Percentiles rank a stretch among this genome's conserved stretches.
phyloP scores from a whole-genome alignment of 2,797 vertebrate species.

The Basileuterus tristriatus region DNA sequence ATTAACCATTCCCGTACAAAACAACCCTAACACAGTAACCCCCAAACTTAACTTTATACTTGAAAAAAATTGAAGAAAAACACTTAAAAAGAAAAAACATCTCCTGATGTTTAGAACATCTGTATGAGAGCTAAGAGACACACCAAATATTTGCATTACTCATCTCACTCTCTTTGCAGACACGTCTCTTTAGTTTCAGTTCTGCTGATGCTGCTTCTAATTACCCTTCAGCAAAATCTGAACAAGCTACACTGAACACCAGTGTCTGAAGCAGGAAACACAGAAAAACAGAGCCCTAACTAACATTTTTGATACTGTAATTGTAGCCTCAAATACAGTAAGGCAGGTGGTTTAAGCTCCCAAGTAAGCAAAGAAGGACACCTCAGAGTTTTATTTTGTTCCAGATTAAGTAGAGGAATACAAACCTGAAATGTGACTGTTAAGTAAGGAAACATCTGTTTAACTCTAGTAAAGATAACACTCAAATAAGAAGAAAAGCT shows the following conservation, averaged over 20 bases:
- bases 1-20: not conserved
- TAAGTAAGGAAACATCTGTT: not conserved
- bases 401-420: not conserved
- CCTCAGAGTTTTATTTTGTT: not conserved
- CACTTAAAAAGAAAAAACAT: not conserved
- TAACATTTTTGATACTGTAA: not conserved
- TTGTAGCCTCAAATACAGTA: not conserved
- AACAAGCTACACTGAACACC: not conserved
- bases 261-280: not conserved
- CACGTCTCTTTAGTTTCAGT: constrained; percentile 37
- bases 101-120: not conserved
- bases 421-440: not conserved
- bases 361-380: not conserved
- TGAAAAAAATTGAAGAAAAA: not conserved
- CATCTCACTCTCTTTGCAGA: not conserved
- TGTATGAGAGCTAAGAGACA: not conserved
- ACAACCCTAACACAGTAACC: not conserved
- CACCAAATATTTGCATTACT: constrained; percentile 7
- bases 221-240: not conserved
- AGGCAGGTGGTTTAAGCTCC: not conserved
- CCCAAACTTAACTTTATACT: not conserved
- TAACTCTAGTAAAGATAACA: not conserved
- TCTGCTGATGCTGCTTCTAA: constrained; percentile 38
- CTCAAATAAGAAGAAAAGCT: not conserved
- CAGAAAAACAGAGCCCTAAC: not conserved